Evolutionary conservation across 2,113 vertebrate species (phyloP).

Genomic region (Ptyas mucosa): DNA sequence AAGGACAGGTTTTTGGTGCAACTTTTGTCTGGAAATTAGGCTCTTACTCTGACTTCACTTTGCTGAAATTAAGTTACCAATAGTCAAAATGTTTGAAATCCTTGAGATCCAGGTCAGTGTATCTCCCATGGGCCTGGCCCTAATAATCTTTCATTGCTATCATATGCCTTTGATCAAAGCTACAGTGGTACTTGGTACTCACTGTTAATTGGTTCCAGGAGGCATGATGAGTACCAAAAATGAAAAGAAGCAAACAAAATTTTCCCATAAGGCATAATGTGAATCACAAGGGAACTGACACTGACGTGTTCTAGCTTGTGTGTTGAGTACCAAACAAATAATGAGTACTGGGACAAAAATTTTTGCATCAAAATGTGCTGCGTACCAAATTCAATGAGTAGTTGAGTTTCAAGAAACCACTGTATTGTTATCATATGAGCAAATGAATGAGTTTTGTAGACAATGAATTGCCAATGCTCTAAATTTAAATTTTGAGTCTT

Average conservation of each 20-base stretch:
- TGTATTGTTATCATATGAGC: not conserved
- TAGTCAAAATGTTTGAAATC: not conserved
- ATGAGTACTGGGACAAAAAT: not conserved
- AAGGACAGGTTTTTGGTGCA: not conserved
- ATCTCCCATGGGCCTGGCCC: not conserved
- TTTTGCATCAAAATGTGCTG: not conserved
- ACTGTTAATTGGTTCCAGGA: not conserved
- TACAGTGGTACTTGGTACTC: not conserved
- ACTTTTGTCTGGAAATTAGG: not conserved
- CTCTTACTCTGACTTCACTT: not conserved
- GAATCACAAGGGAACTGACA: not conserved
- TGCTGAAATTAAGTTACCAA: not conserved
- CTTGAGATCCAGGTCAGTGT: not conserved
- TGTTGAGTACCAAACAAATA: not conserved
- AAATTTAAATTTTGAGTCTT: not conserved
- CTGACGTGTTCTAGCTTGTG: not conserved
- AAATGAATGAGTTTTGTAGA: not conserved
- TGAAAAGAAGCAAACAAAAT: not conserved
- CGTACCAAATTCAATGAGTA: not conserved
- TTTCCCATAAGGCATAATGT: not conserved
- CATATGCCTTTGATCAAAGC: not conserved
- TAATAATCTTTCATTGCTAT: not conserved
- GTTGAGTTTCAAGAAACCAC: not conserved
- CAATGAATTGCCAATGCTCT: not conserved
- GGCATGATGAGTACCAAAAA: not conserved